phyloP scores from a whole-genome alignment of 2,888 invertebrate genomes.

The Disparrhopalites patrizii region DNA sequence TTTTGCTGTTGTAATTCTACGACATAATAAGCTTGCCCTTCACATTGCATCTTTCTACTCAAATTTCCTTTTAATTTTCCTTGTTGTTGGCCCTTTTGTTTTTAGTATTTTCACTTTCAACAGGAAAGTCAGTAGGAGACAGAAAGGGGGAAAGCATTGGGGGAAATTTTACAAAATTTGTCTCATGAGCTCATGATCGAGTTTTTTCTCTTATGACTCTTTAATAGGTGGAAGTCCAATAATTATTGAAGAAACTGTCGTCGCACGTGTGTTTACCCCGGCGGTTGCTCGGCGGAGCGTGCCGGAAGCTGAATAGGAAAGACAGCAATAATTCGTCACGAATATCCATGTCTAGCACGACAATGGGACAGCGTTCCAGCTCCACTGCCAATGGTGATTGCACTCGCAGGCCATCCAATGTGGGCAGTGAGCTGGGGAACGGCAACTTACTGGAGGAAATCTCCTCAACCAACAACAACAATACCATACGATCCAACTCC shows the following conservation, averaged over 20 bases:
- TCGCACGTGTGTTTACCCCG: constrained; percentile 40
- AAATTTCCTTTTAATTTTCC: too few species aligned
- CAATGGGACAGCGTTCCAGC: constrained; percentile 29
- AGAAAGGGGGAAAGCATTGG: too few species aligned
- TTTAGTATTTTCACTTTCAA: too few species aligned
- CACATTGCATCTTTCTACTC: too few species aligned
- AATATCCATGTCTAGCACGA: constrained; percentile 20
- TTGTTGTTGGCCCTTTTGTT: too few species aligned
- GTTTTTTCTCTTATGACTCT: constrained; percentile 7
- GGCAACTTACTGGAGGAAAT: not conserved
- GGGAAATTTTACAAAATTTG: too few species aligned
- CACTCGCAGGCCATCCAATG: constrained; percentile 11
- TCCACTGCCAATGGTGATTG: constrained; percentile 19
- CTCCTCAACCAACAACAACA: not conserved
- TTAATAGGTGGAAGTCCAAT: not conserved
- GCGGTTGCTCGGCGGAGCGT: constrained; percentile 38
- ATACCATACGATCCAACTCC: constrained; percentile 30
- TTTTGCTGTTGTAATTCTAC: too few species aligned
- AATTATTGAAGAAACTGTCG: constrained; percentile 39
- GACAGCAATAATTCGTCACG: constrained; percentile 18
- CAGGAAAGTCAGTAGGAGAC: too few species aligned
- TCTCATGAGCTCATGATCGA: too few species aligned
- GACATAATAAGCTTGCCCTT: too few species aligned
- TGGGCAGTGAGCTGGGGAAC: constrained; percentile 14
- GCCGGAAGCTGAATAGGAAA: constrained; percentile 24